A percentile compares a stretch with the other conserved stretches of the same genome.
phyloP scores from a whole-genome alignment of 2,113 vertebrate genomes.

The Procapra przewalskii region DNA sequence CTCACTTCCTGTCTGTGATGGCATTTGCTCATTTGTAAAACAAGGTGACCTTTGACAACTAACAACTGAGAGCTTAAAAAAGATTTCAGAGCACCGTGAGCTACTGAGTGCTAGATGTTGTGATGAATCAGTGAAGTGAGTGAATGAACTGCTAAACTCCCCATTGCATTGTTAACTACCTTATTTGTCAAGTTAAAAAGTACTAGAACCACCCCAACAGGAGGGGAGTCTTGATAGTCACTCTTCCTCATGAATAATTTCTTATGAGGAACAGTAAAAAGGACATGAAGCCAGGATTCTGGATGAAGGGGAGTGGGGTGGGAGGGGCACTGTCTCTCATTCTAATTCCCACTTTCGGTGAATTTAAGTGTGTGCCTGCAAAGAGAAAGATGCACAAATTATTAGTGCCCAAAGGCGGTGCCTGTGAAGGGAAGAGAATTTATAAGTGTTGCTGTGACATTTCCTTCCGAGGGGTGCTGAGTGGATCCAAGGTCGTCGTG shows the following conservation, averaged over 20 bases:
- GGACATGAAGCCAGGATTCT: background rate
- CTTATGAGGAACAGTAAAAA: constrained; percentile 22
- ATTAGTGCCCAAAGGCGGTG: background rate
- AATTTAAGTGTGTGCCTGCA: background rate
- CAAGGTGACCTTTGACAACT: background rate
- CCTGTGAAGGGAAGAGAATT: background rate
- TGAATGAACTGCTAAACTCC: background rate
- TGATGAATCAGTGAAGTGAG: constrained; percentile 15
- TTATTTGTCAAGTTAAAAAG: constrained; percentile 26
- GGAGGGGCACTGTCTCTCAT: background rate
- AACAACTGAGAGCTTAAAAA: background rate
- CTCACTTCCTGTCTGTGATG: background rate
- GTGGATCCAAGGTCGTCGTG: background rate
- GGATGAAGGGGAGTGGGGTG: background rate
- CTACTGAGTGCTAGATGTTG: background rate
- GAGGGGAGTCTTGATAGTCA: background rate
- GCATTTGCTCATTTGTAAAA: background rate
- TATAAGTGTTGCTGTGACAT: background rate
- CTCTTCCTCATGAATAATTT: constrained; percentile 31
- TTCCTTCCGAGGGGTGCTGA: background rate
- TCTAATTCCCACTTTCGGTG: background rate
- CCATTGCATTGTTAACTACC: background rate
- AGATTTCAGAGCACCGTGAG: background rate
- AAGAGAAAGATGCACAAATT: background rate
- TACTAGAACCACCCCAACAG: background rate